Conservation (phyloP, 2,113 vertebrate species). For the Apodemus sylvaticus region DNA sequence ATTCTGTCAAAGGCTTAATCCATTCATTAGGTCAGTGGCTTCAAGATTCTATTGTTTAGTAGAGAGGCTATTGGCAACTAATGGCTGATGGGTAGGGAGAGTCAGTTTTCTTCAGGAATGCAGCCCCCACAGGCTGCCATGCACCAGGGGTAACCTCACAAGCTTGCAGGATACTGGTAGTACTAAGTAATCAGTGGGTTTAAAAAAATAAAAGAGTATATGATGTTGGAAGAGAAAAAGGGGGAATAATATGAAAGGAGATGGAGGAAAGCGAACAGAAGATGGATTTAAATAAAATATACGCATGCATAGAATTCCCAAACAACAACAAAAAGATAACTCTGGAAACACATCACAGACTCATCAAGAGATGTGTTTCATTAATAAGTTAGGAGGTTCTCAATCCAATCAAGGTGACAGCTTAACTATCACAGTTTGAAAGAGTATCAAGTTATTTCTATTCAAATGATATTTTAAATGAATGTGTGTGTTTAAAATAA, state of each 20-base stretch:
- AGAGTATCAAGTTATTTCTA: not conserved
- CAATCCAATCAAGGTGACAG: not conserved
- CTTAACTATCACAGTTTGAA: not conserved
- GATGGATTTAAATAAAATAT: not conserved
- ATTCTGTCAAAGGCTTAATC: not conserved
- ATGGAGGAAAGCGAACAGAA: not conserved
- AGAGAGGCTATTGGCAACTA: not conserved
- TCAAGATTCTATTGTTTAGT: not conserved
- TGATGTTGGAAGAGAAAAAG: not conserved
- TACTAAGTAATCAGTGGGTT: not conserved
- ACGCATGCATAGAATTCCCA: not conserved
- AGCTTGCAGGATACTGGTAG: no score
- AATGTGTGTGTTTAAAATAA: not conserved
- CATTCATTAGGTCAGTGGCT: not conserved
- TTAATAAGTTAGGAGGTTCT: not conserved
- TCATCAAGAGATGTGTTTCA: not conserved
- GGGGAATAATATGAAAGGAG: not conserved
- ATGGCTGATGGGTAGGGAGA: not conserved
- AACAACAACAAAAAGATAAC: not conserved
- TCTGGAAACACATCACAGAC: not conserved
- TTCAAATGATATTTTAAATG: constrained; percentile 5
- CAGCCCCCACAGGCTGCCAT: not conserved
- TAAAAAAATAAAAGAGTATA: not conserved
- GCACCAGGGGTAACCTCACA: not conserved
- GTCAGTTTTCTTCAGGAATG: not conserved